Conservation (phyloP, 2,888 invertebrate species). For the Branchipolynoe longqiensis region DNA sequence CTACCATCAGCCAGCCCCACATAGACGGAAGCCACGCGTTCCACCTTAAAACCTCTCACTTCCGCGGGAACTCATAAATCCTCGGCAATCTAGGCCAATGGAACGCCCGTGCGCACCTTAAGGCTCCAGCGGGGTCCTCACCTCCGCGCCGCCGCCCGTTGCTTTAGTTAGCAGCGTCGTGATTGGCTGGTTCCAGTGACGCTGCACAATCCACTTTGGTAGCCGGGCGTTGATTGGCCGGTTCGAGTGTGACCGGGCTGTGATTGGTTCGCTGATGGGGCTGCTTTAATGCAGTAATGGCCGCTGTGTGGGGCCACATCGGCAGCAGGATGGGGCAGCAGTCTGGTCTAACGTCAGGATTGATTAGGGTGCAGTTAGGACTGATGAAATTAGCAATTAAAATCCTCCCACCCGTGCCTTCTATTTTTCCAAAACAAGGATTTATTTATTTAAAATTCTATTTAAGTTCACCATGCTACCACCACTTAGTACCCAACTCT, state of each 20-base stretch:
- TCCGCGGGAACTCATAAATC: slow-evolving; percentile 34
- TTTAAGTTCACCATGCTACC: no score
- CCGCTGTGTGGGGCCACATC: no score
- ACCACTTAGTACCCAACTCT: no score
- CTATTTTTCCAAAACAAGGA: no score
- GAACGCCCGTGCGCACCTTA: not conserved
- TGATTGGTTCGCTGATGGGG: slow-evolving; percentile 19
- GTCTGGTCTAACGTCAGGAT: no score
- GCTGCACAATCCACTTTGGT: not conserved
- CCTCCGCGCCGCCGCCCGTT: not conserved
- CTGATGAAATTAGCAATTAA: no score
- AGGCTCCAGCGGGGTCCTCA: not conserved
- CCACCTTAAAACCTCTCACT: slow-evolving; percentile 26
- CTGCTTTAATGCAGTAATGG: slow-evolving; percentile 3
- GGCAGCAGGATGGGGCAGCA: no score
- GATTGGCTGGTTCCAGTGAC: slow-evolving; percentile 10
- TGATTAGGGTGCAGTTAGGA: no score
- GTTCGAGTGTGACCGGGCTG: not conserved
- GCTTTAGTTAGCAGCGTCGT: slow-evolving; percentile 11
- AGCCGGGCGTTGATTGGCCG: slow-evolving; percentile 18
- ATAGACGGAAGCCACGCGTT: not conserved
- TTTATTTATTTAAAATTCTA: no score
- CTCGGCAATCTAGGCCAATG: not conserved
- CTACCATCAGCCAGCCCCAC: not conserved
- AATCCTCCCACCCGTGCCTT: no score